Evolutionary conservation across 1,140 invertebrate species (phyloP).

Genomic region (Diprion similis): DNA sequence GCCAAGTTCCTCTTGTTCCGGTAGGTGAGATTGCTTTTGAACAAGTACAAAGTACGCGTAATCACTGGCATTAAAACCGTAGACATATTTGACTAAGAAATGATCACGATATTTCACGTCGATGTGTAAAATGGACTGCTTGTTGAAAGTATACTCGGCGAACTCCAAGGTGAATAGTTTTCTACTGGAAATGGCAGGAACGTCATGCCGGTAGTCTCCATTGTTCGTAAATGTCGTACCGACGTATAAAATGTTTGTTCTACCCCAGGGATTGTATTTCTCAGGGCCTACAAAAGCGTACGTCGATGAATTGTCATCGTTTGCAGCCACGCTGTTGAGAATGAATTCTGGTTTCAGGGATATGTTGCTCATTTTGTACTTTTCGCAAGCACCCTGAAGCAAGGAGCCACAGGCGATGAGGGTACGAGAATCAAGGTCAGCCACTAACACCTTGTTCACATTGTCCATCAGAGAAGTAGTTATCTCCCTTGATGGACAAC

Average conservation of each 20-base stretch:
- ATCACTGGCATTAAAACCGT: slow-evolving; percentile 93
- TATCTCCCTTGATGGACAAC: slow-evolving; percentile 73
- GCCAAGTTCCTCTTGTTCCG: slow-evolving; percentile 85
- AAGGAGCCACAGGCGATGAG: slow-evolving; percentile 90
- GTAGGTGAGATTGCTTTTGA: slow-evolving; percentile 89
- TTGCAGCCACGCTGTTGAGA: slow-evolving; percentile 84
- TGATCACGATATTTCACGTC: slow-evolving; percentile 95
- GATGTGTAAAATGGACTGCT: slow-evolving; percentile 87
- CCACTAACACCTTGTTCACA: slow-evolving; percentile 90
- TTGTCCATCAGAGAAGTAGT: slow-evolving; percentile 78
- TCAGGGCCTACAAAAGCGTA: slow-evolving; percentile 95
- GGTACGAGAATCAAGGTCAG: slow-evolving; percentile 80
- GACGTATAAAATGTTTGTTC: slow-evolving; percentile 88
- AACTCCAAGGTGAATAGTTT: slow-evolving; percentile 79
- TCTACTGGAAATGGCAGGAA: slow-evolving; percentile 90
- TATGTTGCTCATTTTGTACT: slow-evolving; percentile 85
- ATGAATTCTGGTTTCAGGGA: slow-evolving; percentile 77
- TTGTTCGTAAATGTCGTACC: slow-evolving; percentile 93
- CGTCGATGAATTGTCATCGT: slow-evolving; percentile 89
- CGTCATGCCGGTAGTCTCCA: slow-evolving; percentile 91
- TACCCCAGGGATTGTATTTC: slow-evolving; percentile 77
- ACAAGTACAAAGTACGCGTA: slow-evolving; percentile 96
- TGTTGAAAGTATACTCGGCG: slow-evolving; percentile 84
- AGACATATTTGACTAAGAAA: slow-evolving; percentile 93
- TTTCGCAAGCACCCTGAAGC: slow-evolving; percentile 86